phyloP scores from a whole-genome alignment of 2,797 vertebrate species.

The Acanthornis magna region DNA sequence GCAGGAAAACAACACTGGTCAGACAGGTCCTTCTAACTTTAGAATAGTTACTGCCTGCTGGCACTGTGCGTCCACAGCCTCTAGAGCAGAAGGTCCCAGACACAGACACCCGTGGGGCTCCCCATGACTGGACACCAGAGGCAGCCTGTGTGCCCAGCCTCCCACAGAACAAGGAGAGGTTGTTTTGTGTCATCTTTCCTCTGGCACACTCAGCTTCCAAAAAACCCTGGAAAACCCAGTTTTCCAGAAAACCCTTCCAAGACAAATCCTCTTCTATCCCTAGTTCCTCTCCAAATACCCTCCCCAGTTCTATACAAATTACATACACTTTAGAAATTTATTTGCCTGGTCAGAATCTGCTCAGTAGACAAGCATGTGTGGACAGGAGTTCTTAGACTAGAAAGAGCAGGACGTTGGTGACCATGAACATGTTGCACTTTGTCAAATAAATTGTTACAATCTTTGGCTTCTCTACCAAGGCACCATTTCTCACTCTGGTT shows the following conservation, averaged over 20 bases:
- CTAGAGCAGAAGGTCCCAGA: not conserved
- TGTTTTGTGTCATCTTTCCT: not conserved
- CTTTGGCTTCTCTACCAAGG: not conserved
- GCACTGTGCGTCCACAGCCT: rapidly evolving
- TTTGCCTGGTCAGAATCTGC: not conserved
- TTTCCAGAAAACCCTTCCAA: not conserved
- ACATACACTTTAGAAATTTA: not conserved
- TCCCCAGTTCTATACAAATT: not conserved
- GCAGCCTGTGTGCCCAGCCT: not conserved
- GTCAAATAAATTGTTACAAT: not conserved
- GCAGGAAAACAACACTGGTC: not conserved
- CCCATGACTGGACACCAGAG: not conserved
- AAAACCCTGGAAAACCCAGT: not conserved
- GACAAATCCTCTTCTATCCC: not conserved
- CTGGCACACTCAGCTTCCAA: not conserved
- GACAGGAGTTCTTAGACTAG: not conserved
- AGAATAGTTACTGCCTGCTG: not conserved
- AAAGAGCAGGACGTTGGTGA: not conserved
- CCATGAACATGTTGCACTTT: not conserved
- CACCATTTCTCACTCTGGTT: not conserved
- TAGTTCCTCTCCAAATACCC: not conserved
- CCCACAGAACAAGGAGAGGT: not conserved
- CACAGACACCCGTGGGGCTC: rapidly evolving
- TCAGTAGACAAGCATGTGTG: rapidly evolving
- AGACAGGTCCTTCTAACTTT: not conserved